A percentile compares a stretch with the other conserved stretches of the same genome.
Evolutionary conservation across 2,113 vertebrate genomes (phyloP).

Genomic region (Lanius collurio): DNA sequence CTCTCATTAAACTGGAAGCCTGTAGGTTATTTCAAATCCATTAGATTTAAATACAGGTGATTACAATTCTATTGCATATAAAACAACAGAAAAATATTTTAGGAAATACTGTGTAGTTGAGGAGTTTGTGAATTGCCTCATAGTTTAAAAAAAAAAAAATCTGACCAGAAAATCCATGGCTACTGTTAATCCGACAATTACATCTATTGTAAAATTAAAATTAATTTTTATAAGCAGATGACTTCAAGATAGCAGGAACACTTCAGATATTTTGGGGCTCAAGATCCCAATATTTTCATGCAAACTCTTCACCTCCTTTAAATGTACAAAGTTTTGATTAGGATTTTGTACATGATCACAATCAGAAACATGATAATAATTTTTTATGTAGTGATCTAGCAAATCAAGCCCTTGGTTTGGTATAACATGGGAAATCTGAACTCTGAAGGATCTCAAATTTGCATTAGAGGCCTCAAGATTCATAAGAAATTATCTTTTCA

Average conservation of each 20-base stretch:
- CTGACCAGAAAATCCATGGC: background rate
- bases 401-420: background rate
- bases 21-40: conserved; percentile 91
- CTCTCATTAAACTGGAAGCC: conserved; percentile 90
- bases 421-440: background rate
- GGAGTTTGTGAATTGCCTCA: conserved; percentile 70
- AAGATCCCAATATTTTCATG: background rate
- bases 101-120: conserved; percentile 74
- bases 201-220: background rate
- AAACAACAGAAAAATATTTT: conserved; percentile 84
- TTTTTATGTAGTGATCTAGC: background rate
- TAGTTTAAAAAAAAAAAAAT: conserved; percentile 58
- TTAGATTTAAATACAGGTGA: conserved; percentile 96
- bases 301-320: background rate
- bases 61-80: conserved; percentile 80
- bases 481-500: background rate
- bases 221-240: background rate
- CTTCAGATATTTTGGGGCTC: background rate
- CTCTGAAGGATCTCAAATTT: background rate
- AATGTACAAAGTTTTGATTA: background rate
- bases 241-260: background rate
- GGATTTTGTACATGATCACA: background rate
- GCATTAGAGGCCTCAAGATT: background rate
- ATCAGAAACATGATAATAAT: background rate
- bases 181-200: background rate